A percentile compares a stretch with the other conserved stretches of the same genome.
These are phyloP conservation scores for Microtus richardsoni DNA, from an alignment of 2,113 vertebrate genomes.

Conservation along the genomic window DNA sequence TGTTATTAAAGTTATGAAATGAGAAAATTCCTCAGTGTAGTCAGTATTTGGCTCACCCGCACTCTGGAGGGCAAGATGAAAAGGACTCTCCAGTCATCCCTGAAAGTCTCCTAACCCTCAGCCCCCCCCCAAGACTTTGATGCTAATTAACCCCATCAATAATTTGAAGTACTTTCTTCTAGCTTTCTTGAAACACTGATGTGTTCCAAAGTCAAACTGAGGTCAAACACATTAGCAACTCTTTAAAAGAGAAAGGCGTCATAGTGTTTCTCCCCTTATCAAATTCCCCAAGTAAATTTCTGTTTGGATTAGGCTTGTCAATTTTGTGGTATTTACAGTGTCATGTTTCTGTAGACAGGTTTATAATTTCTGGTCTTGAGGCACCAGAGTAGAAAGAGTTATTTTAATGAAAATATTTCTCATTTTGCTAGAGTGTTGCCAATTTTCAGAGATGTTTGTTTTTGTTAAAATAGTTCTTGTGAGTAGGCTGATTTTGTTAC, in stretches of 20 bases:
- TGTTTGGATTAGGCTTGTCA: not conserved
- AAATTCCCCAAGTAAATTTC: not conserved
- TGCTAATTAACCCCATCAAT: not conserved
- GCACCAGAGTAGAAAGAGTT: not conserved
- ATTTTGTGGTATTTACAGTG: not conserved
- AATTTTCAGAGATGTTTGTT: not conserved
- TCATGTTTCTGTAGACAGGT: not conserved
- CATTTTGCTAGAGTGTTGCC: not conserved
- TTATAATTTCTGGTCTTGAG: not conserved
- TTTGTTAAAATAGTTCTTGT: not conserved
- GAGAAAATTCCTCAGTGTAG: not conserved
- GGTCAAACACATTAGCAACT: not conserved
- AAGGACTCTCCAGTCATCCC: not conserved
- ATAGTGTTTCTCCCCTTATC: not conserved
- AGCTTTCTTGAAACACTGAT: not conserved
- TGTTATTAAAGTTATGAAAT: not conserved
- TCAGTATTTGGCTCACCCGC: not conserved
- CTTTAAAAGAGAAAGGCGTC: not conserved
- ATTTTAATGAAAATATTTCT: not conserved
- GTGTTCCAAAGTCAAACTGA: conserved; percentile 13
- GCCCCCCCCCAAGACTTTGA: not conserved
- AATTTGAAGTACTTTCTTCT: not conserved
- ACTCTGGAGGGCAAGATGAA: not conserved
- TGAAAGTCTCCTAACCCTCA: not conserved
- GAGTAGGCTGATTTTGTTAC: not conserved